These are phyloP conservation scores for Numenius arquata DNA, from an alignment of 2,113 vertebrate species.

Conservation along the genomic window DNA sequence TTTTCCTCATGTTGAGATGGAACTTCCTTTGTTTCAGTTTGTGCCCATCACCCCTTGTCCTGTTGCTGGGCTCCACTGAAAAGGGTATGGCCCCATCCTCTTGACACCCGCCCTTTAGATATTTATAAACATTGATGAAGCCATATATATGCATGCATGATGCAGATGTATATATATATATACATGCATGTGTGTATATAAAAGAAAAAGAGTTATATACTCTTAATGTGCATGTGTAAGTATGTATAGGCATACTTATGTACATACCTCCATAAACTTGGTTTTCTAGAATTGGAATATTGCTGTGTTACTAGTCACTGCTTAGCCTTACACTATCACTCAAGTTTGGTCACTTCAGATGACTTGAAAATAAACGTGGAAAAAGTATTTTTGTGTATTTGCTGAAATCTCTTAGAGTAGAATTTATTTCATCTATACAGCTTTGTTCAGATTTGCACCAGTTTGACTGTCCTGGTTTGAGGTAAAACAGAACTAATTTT, in stretches of 20 bases:
- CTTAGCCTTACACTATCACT: not conserved
- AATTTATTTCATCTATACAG: not conserved
- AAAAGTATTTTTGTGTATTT: not conserved
- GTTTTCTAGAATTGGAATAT: not conserved
- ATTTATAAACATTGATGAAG: too few species aligned
- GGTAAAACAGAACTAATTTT: too few species aligned
- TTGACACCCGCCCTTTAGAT: too few species aligned
- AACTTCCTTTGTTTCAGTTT: too few species aligned
- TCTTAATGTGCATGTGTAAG: not conserved
- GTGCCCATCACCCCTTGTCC: too few species aligned
- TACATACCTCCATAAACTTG: not conserved
- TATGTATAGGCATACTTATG: not conserved
- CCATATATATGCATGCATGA: not conserved
- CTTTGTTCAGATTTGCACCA: not conserved
- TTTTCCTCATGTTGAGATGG: too few species aligned
- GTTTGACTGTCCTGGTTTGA: too few species aligned
- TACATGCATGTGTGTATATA: not conserved
- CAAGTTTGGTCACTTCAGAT: not conserved
- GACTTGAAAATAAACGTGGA: not conserved
- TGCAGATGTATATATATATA: too few species aligned
- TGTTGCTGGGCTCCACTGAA: too few species aligned
- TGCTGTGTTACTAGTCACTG: not conserved
- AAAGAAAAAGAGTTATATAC: not conserved
- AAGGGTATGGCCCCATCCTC: too few species aligned
- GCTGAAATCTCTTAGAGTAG: not conserved